phyloP scores from a whole-genome alignment of 1,140 invertebrate species.

The Episyrphus balteatus region DNA sequence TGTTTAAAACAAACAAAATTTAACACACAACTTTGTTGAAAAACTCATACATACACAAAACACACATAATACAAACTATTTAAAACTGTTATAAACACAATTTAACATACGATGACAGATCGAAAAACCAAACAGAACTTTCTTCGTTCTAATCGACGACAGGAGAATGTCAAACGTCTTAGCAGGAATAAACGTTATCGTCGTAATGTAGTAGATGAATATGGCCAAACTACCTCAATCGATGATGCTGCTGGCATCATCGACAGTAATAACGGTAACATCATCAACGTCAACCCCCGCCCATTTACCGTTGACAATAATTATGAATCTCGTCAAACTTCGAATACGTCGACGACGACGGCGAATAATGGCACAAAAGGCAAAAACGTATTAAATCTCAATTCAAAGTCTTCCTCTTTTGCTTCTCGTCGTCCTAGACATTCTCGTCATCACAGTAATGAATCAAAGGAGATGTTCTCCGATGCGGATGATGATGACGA shows the following conservation, averaged over 20 bases:
- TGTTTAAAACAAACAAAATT: slow-evolving; percentile 3
- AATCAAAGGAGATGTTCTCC: too few relatives aligned
- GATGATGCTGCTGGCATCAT: too few relatives aligned
- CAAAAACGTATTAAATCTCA: slow-evolving; percentile 19
- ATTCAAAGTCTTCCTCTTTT: slow-evolving; percentile 5
- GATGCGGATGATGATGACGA: neutral
- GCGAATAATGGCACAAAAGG: slow-evolving; percentile 13
- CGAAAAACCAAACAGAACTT: slow-evolving; percentile 2
- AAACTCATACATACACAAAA: slow-evolving; percentile 3
- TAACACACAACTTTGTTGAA: neutral
- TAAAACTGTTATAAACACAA: slow-evolving; percentile 9
- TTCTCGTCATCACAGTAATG: too few relatives aligned
- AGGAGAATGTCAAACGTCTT: too few relatives aligned
- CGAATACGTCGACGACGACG: neutral
- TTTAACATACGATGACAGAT: slow-evolving; percentile 3
- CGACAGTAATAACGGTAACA: too few relatives aligned
- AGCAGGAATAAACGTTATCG: slow-evolving; percentile 8
- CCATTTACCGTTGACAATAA: too few relatives aligned
- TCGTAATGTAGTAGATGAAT: neutral
- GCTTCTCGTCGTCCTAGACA: too few relatives aligned
- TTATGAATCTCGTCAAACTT: slow-evolving; percentile 7
- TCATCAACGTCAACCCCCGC: too few relatives aligned
- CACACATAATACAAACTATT: slow-evolving; percentile 11
- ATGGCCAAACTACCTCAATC: too few relatives aligned
- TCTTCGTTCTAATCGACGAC: slow-evolving; percentile 9